Evolutionary conservation across 2,888 invertebrate species (phyloP).

Genomic region (Dynastes tityus): DNA sequence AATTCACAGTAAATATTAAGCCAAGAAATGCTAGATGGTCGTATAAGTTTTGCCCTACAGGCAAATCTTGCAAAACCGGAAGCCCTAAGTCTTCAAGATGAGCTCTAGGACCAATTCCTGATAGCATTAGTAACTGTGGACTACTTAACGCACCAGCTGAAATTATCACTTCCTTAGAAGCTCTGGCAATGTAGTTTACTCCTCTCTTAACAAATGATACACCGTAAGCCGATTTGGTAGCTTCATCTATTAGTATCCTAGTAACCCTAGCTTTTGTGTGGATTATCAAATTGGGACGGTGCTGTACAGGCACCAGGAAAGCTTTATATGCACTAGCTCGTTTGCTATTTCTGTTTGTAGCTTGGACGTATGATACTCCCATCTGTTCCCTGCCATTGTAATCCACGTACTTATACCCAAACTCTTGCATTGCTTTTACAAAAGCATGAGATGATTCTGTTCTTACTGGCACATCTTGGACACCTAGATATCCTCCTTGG

Average conservation of each 20-base stretch:
- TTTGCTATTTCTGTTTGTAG: constrained; percentile 71
- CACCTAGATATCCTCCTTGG: constrained; percentile 75
- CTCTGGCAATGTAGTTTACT: constrained; percentile 61
- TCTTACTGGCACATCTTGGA: constrained; percentile 74
- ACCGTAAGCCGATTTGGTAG: constrained; percentile 69
- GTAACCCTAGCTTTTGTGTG: constrained; percentile 74
- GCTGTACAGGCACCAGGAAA: constrained; percentile 73
- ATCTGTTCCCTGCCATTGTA: constrained; percentile 67
- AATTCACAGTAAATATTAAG: constrained; percentile 73
- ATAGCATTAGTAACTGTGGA: constrained; percentile 82
- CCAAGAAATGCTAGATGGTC: constrained; percentile 79
- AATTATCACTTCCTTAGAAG: constrained; percentile 74
- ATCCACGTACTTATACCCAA: constrained; percentile 70
- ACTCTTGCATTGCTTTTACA: constrained; percentile 67
- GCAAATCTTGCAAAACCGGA: constrained; percentile 75
- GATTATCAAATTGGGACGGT: constrained; percentile 75
- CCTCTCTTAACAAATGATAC: constrained; percentile 66
- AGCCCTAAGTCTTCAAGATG: constrained; percentile 76
- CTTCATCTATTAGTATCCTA: constrained; percentile 73
- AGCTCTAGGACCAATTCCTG: constrained; percentile 77
- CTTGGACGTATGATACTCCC: constrained; percentile 70
- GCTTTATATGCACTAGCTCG: constrained; percentile 76
- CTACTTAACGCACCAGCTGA: constrained; percentile 83
- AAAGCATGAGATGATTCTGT: constrained; percentile 68
- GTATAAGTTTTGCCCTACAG: constrained; percentile 79